Conservation (phyloP, 2,797 vertebrate genomes). For the Neopelma chrysocephalum region DNA sequence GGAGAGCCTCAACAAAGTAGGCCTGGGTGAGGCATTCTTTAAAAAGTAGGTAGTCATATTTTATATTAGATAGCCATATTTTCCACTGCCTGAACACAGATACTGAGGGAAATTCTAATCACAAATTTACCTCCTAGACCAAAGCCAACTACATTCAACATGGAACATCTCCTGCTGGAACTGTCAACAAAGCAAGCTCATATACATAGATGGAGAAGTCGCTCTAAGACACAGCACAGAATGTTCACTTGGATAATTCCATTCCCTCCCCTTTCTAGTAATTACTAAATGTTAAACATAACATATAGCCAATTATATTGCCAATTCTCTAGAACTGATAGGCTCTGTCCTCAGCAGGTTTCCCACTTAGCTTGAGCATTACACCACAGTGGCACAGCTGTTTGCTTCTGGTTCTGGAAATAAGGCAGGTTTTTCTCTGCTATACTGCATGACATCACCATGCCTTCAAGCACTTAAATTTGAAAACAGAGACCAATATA, state of each 20-base stretch:
- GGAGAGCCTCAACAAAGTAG: background rate
- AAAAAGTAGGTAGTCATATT: background rate
- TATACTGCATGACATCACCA: background rate
- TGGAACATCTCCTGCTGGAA: background rate
- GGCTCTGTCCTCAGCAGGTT: conserved; percentile 1
- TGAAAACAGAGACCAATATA: background rate
- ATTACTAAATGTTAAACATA: background rate
- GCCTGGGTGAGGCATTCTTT: background rate
- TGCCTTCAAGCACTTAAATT: background rate
- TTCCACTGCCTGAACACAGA: background rate
- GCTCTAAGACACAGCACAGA: background rate
- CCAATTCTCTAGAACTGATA: background rate
- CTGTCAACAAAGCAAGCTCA: background rate
- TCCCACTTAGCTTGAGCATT: background rate
- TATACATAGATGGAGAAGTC: background rate
- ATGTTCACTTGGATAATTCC: background rate
- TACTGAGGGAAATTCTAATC: background rate
- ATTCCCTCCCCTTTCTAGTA: background rate
- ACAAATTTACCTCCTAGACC: background rate
- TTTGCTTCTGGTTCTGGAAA: background rate
- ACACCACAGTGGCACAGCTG: background rate
- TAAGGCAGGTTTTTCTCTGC: background rate
- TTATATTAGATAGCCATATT: background rate
- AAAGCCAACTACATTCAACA: background rate
- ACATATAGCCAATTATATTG: background rate